These are phyloP conservation scores for Hirtodrosophila confusa DNA, from an alignment of 2,888 invertebrate genomes.

Conservation along the genomic window DNA sequence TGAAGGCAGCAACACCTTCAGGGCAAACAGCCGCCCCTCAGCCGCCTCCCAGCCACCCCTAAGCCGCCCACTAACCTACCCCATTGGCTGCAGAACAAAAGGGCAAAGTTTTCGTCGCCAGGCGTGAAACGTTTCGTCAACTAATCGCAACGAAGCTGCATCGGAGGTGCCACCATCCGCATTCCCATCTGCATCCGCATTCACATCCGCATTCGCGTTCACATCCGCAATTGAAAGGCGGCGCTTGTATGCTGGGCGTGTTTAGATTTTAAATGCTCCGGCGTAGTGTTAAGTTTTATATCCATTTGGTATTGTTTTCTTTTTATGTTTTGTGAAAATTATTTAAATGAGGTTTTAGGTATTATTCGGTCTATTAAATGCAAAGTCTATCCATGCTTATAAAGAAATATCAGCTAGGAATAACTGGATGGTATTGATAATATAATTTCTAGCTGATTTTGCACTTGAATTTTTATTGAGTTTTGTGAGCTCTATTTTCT, in stretches of 20 bases:
- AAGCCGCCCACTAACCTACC: constrained; percentile 1
- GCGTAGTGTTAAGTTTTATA: not conserved
- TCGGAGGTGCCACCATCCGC: constrained; percentile 15
- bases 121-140: constrained; percentile 81
- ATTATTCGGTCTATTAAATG: too few species aligned
- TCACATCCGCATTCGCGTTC: constrained; percentile 9
- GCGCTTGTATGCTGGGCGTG: constrained; percentile 35
- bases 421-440: too few species aligned
- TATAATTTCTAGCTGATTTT: too few species aligned
- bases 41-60: not conserved
- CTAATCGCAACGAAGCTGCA: constrained; percentile 64
- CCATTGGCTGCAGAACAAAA: constrained; percentile 50
- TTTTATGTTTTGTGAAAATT: not conserved
- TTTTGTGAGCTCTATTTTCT: too few species aligned
- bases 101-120: constrained; percentile 73
- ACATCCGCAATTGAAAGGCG: constrained; percentile 17
- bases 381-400: too few species aligned
- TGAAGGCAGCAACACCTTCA: constrained; percentile 31
- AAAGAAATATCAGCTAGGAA: too few species aligned
- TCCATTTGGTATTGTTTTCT: not conserved
- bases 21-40: not conserved
- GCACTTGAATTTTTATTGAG: too few species aligned
- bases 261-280: constrained; percentile 47
- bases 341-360: too few species aligned
- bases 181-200: constrained; percentile 22